These are phyloP conservation scores for Ectropis grisescens DNA, from an alignment of 1,140 invertebrate genomes.

Conservation along the genomic window DNA sequence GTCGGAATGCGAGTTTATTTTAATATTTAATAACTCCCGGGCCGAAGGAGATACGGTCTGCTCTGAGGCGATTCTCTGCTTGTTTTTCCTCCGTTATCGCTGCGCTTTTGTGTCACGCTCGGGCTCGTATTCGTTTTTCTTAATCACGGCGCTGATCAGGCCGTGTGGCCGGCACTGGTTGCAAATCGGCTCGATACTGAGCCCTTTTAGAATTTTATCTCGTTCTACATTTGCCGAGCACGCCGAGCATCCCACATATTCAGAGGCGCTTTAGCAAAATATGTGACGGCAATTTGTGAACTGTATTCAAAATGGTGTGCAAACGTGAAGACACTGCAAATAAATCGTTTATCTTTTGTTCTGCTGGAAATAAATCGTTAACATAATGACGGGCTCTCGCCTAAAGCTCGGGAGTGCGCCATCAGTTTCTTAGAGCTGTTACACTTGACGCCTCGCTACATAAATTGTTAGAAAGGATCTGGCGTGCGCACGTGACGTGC, in stretches of 20 bases:
- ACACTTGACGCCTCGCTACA: constrained; percentile 38
- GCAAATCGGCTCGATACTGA: constrained; percentile 15
- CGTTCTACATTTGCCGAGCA: too few relatives aligned
- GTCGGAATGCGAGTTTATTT: constrained; percentile 64
- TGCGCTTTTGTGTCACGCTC: constrained; percentile 57
- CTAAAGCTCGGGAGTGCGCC: constrained; percentile 22
- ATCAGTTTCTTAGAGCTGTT: constrained; percentile 41
- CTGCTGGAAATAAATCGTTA: constrained; percentile 19
- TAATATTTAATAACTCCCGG: constrained; percentile 67
- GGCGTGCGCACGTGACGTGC: constrained; percentile 39
- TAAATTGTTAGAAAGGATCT: constrained; percentile 34
- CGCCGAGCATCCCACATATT: too few relatives aligned
- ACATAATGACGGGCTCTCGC: constrained; percentile 26
- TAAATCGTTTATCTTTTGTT: constrained; percentile 8
- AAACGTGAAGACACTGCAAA: neutral
- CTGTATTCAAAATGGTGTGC: too few relatives aligned
- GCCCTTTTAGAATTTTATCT: too few relatives aligned
- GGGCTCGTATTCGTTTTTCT: constrained; percentile 40
- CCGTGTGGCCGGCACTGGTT: constrained; percentile 23
- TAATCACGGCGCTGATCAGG: constrained; percentile 45
- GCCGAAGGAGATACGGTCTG: constrained; percentile 51
- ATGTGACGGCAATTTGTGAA: too few relatives aligned
- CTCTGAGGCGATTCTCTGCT: constrained; percentile 42
- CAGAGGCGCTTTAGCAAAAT: too few relatives aligned
- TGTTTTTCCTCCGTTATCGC: constrained; percentile 55